These are phyloP conservation scores for Poeciliopsis turrubarensis DNA, from an alignment of 2,113 vertebrate species.

Conservation along the genomic window DNA sequence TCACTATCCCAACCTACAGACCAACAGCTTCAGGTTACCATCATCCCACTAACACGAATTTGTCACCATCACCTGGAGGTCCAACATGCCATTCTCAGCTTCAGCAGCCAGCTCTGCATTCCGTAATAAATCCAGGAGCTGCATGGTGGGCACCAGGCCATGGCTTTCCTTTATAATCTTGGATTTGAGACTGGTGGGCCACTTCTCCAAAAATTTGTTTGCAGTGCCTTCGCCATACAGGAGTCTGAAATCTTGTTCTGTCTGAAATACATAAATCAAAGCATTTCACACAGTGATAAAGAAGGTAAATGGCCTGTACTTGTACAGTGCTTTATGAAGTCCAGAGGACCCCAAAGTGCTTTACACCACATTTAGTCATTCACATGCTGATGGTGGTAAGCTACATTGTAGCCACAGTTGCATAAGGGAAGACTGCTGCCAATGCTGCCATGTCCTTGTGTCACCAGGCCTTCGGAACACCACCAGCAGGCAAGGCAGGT, in stretches of 20 bases:
- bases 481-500: too few species aligned
- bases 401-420: too few species aligned
- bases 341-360: too few species aligned
- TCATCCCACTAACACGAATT: neutral
- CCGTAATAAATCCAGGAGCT: constrained; percentile 4
- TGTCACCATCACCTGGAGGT: neutral
- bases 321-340: too few species aligned
- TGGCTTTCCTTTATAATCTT: neutral
- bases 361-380: too few species aligned
- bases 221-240: constrained; percentile 5
- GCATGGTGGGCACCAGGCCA: constrained; percentile 6
- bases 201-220: neutral
- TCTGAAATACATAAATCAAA: constrained; percentile 1
- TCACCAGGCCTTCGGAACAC: too few species aligned
- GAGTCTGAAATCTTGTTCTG: constrained; percentile 28
- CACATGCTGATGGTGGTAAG: too few species aligned
- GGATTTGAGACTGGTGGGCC: constrained; percentile 4
- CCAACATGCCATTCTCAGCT: constrained; percentile 16
- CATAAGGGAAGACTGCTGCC: too few species aligned
- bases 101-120: constrained; percentile 6
- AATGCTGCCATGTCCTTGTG: too few species aligned
- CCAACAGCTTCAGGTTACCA: neutral
- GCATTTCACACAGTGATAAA: neutral
- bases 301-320: too few species aligned
- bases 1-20: constrained; percentile 15